Evolutionary conservation across 1,140 invertebrate species (phyloP).

Genomic region (Chironomus tepperi): DNA sequence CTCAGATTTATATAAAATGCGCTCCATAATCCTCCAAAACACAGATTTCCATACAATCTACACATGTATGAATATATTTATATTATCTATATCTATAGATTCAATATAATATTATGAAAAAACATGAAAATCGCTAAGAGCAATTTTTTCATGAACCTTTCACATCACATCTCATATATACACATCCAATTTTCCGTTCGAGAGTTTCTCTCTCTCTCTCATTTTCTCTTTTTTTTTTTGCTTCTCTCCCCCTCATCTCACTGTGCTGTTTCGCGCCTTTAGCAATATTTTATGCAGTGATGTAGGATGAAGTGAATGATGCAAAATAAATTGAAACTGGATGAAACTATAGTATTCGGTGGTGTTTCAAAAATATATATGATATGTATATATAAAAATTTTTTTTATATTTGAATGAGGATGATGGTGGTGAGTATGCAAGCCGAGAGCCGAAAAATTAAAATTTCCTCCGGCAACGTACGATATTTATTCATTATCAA

Average conservation of each 20-base stretch:
- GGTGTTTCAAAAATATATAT: neutral
- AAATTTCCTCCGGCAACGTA: neutral
- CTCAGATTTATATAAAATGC: too few relatives aligned
- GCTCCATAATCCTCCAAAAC: too few relatives aligned
- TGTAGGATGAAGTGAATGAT: constrained; percentile 12
- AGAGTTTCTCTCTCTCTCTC: neutral
- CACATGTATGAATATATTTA: too few relatives aligned
- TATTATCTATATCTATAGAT: neutral
- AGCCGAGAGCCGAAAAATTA: neutral
- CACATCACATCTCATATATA: constrained; percentile 6
- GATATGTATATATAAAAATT: too few relatives aligned
- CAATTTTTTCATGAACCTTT: constrained; percentile 14
- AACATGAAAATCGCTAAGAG: neutral
- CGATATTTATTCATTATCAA: constrained; percentile 8
- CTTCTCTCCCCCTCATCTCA: too few relatives aligned
- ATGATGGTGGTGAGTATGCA: neutral
- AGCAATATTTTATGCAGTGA: constrained; percentile 1
- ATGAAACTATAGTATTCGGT: neutral
- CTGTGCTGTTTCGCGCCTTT: neutral
- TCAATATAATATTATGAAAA: constrained; percentile 15
- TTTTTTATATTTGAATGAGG: too few relatives aligned
- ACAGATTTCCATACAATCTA: too few relatives aligned
- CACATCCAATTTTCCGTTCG: constrained; percentile 5
- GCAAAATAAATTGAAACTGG: constrained; percentile 10
- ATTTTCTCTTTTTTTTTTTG: neutral